Evolutionary conservation across 2,797 vertebrate species (phyloP).

Genomic region (Rallus crepitans): DNA sequence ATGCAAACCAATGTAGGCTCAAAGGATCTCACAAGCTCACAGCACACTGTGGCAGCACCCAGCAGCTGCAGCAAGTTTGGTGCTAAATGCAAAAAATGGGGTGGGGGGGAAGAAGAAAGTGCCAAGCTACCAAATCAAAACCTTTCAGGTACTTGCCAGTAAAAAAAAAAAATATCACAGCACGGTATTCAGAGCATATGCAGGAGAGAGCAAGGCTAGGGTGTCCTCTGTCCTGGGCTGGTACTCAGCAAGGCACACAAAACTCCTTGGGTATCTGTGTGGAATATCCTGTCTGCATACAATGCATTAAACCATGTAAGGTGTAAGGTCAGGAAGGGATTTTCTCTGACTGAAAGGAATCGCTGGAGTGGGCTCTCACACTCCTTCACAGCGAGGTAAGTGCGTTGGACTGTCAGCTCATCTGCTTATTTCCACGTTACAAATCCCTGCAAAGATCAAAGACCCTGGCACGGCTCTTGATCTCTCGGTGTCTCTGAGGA

Average conservation of each 20-base stretch:
- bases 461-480: background rate
- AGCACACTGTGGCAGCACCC: background rate
- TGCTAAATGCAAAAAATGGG: background rate
- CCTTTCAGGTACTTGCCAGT: background rate
- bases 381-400: background rate
- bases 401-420: background rate
- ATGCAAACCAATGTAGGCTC: background rate
- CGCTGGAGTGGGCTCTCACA: background rate
- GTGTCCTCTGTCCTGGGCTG: background rate
- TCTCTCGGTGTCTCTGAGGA: background rate
- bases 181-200: rapidly evolving
- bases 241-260: background rate
- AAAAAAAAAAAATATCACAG: background rate
- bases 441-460: slow-evolving; percentile 19
- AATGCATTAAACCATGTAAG: background rate
- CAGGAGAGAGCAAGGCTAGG: background rate
- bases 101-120: background rate
- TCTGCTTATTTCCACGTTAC: background rate
- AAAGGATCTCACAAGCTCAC: background rate
- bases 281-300: background rate
- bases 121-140: background rate
- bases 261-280: background rate
- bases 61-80: background rate
- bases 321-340: slow-evolving; percentile 18
- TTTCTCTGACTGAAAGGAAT: slow-evolving; percentile 19